Base-by-base conservation (phyloP, 1,140 invertebrate genomes). In the Harpegnathos saltator region DNA sequence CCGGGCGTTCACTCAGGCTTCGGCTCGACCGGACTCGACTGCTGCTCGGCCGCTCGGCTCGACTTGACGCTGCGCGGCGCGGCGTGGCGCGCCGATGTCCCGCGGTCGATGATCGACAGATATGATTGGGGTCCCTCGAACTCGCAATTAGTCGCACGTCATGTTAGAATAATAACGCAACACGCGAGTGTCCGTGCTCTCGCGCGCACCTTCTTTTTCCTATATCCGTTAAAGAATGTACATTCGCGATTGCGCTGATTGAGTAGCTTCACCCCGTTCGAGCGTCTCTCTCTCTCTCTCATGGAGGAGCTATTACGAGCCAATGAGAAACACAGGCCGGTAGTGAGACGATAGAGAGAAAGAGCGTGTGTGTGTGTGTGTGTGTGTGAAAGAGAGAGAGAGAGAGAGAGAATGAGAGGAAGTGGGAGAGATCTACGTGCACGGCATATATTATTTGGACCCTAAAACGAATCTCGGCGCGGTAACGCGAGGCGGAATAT, bases 71-170 rank as follows among this genome's bases (percentile, higher is more conserved):
- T 1, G 5, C 29, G 29, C 29, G 52, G 14, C 15, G 54, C 1
- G 2, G 50, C 73, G 80, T 68, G 52, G 56, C 58, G 62, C 54
- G 62, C 29, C 82, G 66, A 61, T 68, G 81, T 83, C 74, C 63
- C 68, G 82, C 83, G 59, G 61, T 38, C 44, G 58, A 72, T 66
- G 75, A 80, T 80, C 50, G 75, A 80, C 75, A 59, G 63, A 80
- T 80, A 58, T 58, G 75, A 80, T 80, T 71, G 75, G 17, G 62
- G 50, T 29, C 15, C 22, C 33, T 80, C 75, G 11, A 71, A 80
- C 65, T 80, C 33, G 75, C 65, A 69, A 80, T 80, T 80, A 80
- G 65, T 80, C 75, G 75, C 65, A 80, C 75, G 75, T 80, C 65
- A 59, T 48, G 65, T 71, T 80, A 69, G 75, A 80, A 80, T 80